phyloP scores from a whole-genome alignment of 2,888 invertebrate species.

The Caenorhabditis afra region DNA sequence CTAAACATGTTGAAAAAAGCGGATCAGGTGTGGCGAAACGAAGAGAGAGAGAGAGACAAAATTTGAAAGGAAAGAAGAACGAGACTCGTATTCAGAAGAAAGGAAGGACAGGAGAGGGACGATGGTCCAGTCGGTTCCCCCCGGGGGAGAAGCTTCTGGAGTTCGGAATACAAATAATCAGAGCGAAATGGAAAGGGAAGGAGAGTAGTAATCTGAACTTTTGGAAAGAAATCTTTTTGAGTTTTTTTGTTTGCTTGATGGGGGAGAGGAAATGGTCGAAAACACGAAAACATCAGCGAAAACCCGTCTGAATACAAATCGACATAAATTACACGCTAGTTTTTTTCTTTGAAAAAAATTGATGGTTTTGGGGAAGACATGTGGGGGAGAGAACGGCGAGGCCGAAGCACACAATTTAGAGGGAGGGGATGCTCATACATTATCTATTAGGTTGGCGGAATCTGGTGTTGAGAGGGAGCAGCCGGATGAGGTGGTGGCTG shows the following conservation, averaged over 20 bases:
- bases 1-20: slow-evolving; percentile 3
- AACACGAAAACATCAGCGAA: slow-evolving; percentile 42
- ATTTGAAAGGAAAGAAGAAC: neutral
- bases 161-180: slow-evolving; percentile 16
- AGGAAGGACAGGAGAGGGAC: neutral
- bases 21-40: slow-evolving; percentile 1
- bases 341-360: slow-evolving; percentile 32
- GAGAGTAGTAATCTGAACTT: slow-evolving; percentile 12
- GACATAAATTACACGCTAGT: slow-evolving; percentile 58
- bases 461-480: slow-evolving; percentile 9
- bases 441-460: slow-evolving; percentile 17
- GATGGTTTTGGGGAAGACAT: neutral
- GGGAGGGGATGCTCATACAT: slow-evolving; percentile 6
- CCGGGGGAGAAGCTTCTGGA: neutral
- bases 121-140: neutral
- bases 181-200: neutral
- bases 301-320: slow-evolving; percentile 54
- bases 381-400: slow-evolving; percentile 7
- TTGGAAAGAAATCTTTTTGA: slow-evolving; percentile 9
- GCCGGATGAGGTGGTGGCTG: slow-evolving; percentile 17
- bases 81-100: slow-evolving; percentile 9
- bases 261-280: slow-evolving; percentile 1
- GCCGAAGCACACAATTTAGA: slow-evolving; percentile 14
- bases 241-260: too few species aligned
- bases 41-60: slow-evolving; percentile 1